phyloP scores from a whole-genome alignment of 2,888 invertebrate species.

The Acrobasis consociella region DNA sequence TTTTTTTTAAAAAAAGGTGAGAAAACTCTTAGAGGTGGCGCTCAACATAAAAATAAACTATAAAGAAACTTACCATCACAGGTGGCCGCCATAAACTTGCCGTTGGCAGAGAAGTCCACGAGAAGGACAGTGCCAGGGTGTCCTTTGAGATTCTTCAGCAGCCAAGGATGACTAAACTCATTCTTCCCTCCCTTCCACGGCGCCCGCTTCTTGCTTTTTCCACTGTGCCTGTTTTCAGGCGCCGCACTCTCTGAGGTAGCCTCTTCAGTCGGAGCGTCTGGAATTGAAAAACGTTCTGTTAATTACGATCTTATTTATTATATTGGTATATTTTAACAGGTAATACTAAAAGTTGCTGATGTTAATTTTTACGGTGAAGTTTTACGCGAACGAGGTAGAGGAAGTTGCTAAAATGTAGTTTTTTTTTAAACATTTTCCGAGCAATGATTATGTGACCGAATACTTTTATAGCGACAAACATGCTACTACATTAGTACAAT shows the following conservation, averaged over 20 bases:
- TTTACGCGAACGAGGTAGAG: not conserved
- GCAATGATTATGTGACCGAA: not conserved
- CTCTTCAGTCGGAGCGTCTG: constrained; percentile 62
- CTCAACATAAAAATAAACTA: constrained; percentile 16
- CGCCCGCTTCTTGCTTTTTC: constrained; percentile 79
- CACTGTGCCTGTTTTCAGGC: constrained; percentile 55
- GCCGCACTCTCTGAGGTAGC: constrained; percentile 54
- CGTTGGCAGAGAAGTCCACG: constrained; percentile 92
- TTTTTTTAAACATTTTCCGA: not conserved
- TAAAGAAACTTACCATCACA: constrained; percentile 88
- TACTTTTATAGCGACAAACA: too few species aligned
- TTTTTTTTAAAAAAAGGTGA: too few species aligned
- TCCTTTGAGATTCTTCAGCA: constrained; percentile 90
- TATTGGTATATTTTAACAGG: too few species aligned
- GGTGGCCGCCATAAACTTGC: constrained; percentile 92
- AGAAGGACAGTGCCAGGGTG: constrained; percentile 89
- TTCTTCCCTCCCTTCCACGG: constrained; percentile 74
- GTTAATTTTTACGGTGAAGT: too few species aligned
- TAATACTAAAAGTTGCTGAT: too few species aligned
- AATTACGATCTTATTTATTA: too few species aligned
- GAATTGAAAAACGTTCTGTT: constrained; percentile 29
- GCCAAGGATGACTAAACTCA: constrained; percentile 88
- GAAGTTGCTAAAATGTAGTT: not conserved
- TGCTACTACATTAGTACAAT: too few species aligned
- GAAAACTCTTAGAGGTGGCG: not conserved